These are phyloP conservation scores for Todiramphus saurophagus DNA, from an alignment of 2,113 vertebrate genomes.

Conservation along the genomic window DNA sequence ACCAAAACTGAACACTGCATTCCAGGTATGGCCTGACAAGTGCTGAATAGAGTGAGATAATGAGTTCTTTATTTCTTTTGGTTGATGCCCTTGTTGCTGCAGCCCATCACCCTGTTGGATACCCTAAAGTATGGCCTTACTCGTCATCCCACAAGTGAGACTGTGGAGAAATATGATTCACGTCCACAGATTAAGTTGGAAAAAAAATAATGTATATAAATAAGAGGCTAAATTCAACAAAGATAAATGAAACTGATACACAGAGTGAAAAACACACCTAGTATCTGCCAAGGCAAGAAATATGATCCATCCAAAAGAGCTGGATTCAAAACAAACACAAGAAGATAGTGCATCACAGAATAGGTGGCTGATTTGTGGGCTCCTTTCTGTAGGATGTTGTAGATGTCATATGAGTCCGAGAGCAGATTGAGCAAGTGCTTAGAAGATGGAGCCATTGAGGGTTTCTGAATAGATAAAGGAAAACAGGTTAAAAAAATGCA, in stretches of 20 bases:
- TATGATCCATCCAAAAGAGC: neutral
- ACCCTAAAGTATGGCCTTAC: no score
- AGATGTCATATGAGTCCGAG: neutral
- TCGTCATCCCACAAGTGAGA: neutral
- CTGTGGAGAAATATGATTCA: neutral
- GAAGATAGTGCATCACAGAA: neutral
- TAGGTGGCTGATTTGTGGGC: neutral
- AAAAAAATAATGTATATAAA: neutral
- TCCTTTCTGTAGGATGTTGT: neutral
- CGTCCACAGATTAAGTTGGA: neutral
- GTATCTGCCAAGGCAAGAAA: neutral
- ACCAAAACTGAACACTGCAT: no score
- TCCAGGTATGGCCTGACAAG: no score
- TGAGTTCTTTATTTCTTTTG: no score
- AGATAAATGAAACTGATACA: neutral
- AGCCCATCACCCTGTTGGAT: no score
- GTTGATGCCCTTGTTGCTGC: no score
- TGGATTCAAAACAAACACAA: accelerated
- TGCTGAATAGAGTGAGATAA: no score
- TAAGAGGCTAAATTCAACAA: neutral
- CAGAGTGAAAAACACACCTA: neutral
- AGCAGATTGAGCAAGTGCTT: neutral
- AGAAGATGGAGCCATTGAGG: neutral
- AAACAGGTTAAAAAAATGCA: neutral
- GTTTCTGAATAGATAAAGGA: neutral